A percentile compares a stretch with the other conserved stretches of the same genome.
Conservation (phyloP, 1,140 invertebrate species). For the Cotesia chilonis region DNA sequence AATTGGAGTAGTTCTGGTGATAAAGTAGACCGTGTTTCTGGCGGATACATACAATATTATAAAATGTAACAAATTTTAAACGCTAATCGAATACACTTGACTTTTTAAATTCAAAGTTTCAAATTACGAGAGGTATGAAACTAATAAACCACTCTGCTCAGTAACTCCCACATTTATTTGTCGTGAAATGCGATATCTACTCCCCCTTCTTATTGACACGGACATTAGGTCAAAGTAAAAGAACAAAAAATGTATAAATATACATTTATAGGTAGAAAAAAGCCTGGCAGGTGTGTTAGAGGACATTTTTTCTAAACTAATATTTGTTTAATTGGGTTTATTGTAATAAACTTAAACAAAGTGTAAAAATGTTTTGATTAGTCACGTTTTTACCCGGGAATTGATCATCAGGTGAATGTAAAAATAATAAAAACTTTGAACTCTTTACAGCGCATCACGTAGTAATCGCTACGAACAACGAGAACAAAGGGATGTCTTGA, state of each 20-base stretch:
- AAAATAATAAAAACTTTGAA: constrained; percentile 22
- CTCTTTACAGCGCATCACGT: background rate
- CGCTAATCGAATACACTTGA: background rate
- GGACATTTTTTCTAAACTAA: background rate
- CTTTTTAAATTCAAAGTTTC: constrained; percentile 6
- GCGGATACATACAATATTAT: too few species aligned
- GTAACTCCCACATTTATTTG: constrained; percentile 29
- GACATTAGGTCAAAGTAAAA: background rate
- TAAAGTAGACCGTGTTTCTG: background rate
- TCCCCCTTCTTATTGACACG: constrained; percentile 11
- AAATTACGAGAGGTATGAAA: constrained; percentile 16
- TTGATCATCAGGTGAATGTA: constrained; percentile 6
- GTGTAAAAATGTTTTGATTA: background rate
- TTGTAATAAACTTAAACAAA: background rate
- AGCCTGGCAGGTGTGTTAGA: background rate
- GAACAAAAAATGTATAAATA: constrained; percentile 6
- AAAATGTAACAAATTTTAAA: constrained; percentile 24
- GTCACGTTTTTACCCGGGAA: background rate
- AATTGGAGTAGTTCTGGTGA: background rate
- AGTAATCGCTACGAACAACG: background rate
- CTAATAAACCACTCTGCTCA: constrained; percentile 19
- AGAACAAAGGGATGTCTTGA: constrained; percentile 13
- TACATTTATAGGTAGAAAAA: background rate
- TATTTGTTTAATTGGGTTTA: background rate
- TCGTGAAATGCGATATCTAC: constrained; percentile 19